Conservation (phyloP, 2,113 vertebrate genomes). For the Hepsetus odoe region DNA sequence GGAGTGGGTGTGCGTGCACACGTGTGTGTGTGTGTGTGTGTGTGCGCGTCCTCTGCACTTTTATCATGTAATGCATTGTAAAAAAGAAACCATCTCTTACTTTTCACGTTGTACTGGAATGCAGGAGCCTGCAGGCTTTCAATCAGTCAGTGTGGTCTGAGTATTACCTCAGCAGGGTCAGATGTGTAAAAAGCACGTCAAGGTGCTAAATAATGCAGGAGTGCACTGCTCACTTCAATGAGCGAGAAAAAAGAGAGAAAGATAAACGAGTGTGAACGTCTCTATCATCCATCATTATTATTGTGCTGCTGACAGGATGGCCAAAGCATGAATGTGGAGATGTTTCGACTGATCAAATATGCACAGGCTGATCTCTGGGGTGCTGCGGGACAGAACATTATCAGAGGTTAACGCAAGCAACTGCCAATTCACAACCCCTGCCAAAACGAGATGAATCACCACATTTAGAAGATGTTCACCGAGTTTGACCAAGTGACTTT, state of each 20-base stretch:
- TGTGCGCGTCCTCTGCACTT: neutral
- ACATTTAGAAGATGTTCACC: no score
- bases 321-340: conserved; percentile 43
- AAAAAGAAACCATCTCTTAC: neutral
- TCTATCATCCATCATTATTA: conserved; percentile 53
- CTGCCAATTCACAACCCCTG: neutral
- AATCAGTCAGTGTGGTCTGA: conserved; percentile 37
- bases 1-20: neutral
- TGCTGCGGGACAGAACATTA: neutral
- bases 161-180: conserved; percentile 48
- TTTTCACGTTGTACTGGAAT: conserved; percentile 14
- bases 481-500: no score
- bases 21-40: neutral
- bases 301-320: conserved; percentile 50
- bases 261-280: conserved; percentile 46
- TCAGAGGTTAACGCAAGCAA: neutral
- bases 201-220: conserved; percentile 52
- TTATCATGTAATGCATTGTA: no score
- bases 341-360: conserved; percentile 49
- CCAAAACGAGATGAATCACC: no score
- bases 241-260: conserved; percentile 27
- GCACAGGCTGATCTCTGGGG: conserved; percentile 26
- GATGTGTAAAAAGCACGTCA: conserved; percentile 30
- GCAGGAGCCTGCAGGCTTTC: neutral
- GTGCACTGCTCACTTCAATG: conserved; percentile 29